Evolutionary conservation across 2,113 vertebrate species (phyloP).

Genomic region (Istiophorus platypterus): DNA sequence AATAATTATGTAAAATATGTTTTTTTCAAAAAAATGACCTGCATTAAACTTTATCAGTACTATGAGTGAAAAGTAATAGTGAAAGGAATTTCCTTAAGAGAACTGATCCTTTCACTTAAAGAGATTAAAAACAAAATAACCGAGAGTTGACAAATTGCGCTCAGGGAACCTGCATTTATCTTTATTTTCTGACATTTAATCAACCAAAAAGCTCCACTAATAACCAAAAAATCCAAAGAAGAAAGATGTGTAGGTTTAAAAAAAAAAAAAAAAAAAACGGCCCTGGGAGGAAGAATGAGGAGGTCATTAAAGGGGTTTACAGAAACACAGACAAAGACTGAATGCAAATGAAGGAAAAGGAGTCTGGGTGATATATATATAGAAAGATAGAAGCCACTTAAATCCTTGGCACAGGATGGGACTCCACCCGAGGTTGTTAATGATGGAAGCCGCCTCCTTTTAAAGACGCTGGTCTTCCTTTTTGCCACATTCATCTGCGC

Average conservation of each 20-base stretch:
- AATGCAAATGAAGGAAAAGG: slow-evolving; percentile 24
- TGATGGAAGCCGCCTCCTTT: slow-evolving; percentile 54
- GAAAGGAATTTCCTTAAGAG: too few relatives aligned
- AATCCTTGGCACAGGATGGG: slow-evolving; percentile 58
- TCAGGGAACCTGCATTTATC: too few relatives aligned
- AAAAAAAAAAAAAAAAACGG: background rate
- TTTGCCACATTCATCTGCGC: slow-evolving; percentile 42
- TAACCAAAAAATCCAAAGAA: background rate
- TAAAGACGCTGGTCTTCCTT: slow-evolving; percentile 16
- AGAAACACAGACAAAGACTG: background rate
- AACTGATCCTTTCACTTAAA: too few relatives aligned
- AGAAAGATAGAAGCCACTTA: slow-evolving; percentile 49
- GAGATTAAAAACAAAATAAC: too few relatives aligned
- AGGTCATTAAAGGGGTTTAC: background rate
- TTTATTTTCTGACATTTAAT: too few relatives aligned
- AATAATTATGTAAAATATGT: too few relatives aligned
- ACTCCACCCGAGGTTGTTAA: slow-evolving; percentile 47
- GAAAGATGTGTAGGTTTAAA: background rate
- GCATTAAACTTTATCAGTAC: too few relatives aligned
- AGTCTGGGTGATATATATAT: slow-evolving; percentile 27
- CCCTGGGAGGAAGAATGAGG: background rate
- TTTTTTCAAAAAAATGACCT: too few relatives aligned
- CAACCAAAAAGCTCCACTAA: too few relatives aligned
- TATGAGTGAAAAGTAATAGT: too few relatives aligned
- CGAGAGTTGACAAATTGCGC: background rate